Conservation (phyloP, 2,113 vertebrate species). For the Hucho hucho region DNA sequence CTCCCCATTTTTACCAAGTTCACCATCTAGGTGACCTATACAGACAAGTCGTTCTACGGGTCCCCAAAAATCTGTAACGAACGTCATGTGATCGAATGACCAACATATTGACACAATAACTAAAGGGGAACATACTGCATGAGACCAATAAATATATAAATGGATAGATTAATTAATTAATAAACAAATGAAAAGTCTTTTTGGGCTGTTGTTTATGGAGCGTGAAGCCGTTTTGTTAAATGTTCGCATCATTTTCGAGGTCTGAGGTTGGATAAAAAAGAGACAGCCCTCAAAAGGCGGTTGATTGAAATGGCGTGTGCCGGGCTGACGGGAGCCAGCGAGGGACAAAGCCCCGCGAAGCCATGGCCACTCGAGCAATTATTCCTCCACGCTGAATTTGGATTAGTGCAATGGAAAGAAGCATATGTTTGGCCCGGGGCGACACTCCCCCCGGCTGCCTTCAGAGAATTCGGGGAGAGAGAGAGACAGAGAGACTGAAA, state of each 20-base stretch:
- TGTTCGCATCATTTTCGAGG: slow-evolving; percentile 77
- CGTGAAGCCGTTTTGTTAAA: slow-evolving; percentile 77
- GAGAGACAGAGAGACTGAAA: slow-evolving; percentile 79
- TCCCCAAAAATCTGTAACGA: slow-evolving; percentile 36
- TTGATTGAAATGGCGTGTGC: slow-evolving; percentile 99
- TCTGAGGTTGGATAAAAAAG: slow-evolving; percentile 89
- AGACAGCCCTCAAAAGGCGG: slow-evolving; percentile 83
- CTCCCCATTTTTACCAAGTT: neutral
- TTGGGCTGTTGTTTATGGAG: slow-evolving; percentile 62
- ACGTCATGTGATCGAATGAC: slow-evolving; percentile 18
- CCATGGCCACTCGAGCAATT: slow-evolving; percentile 99
- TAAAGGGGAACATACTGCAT: neutral
- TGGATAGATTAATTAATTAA: slow-evolving; percentile 16
- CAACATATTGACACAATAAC: slow-evolving; percentile 40
- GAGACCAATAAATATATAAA: too few relatives aligned
- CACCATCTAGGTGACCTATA: neutral
- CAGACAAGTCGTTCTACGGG: neutral
- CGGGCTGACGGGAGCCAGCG: slow-evolving; percentile 96
- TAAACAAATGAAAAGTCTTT: slow-evolving; percentile 10
- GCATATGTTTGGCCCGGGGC: slow-evolving; percentile 99
- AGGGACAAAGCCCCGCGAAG: slow-evolving; percentile 98
- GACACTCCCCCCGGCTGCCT: slow-evolving; percentile 98
- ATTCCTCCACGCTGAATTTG: slow-evolving; percentile 99
- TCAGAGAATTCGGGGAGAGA: slow-evolving; percentile 87
- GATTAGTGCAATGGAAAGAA: slow-evolving; percentile 99